Evolutionary conservation across 2,888 invertebrate species (phyloP).

Genomic region (Ametastegia equiseti): DNA sequence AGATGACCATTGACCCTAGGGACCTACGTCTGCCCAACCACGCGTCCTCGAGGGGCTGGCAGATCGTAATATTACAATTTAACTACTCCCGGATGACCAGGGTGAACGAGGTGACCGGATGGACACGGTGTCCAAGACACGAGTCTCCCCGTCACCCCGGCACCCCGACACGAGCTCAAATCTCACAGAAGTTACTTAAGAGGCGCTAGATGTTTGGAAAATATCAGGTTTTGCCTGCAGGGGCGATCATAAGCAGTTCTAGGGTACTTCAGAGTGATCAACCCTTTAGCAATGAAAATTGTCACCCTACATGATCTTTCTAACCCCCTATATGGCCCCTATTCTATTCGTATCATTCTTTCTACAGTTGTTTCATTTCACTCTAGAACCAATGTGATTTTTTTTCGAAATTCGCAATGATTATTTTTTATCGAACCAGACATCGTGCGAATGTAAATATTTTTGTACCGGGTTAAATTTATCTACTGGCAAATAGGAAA

Average conservation of each 20-base stretch:
- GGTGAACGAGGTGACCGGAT: slow-evolving; percentile 34
- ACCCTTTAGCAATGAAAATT: not conserved
- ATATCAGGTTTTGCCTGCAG: slow-evolving; percentile 1
- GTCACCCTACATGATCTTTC: not conserved
- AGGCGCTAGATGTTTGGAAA: not conserved
- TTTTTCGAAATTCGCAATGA: not conserved
- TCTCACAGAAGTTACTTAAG: slow-evolving; percentile 8
- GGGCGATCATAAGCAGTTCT: not conserved
- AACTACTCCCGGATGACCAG: slow-evolving; percentile 40
- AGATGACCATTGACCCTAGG: slow-evolving; percentile 42
- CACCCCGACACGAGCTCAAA: slow-evolving; percentile 39
- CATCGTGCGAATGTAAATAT: not conserved
- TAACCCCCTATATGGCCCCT: not conserved
- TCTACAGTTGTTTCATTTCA: too few relatives aligned
- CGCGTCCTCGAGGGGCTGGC: slow-evolving; percentile 37
- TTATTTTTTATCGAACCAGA: not conserved
- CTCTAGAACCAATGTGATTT: too few relatives aligned
- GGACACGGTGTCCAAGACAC: slow-evolving; percentile 40
- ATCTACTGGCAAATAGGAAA: not conserved
- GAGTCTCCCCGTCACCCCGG: slow-evolving; percentile 6
- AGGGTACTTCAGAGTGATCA: not conserved
- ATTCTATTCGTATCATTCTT: too few relatives aligned
- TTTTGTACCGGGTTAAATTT: not conserved
- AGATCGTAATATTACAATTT: slow-evolving; percentile 44
- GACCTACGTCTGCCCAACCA: slow-evolving; percentile 14